phyloP scores from a whole-genome alignment of 1,140 invertebrate genomes.

The Heliothis virescens region DNA sequence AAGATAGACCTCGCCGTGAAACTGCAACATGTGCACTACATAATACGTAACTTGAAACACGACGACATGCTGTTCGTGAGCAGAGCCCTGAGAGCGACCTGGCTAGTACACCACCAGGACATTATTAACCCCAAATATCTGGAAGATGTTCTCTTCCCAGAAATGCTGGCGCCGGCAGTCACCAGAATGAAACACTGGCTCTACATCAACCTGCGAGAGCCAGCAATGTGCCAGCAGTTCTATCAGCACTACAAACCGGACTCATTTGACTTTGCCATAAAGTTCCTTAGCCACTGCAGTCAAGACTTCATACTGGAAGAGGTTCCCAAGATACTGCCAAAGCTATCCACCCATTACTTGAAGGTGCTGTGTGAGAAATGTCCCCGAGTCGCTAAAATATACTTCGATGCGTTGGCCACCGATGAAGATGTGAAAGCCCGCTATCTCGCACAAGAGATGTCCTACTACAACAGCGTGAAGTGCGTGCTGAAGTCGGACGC shows the following conservation, averaged over 20 bases:
- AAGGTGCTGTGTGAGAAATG: slow-evolving; percentile 65
- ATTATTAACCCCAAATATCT: slow-evolving; percentile 69
- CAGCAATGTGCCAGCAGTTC: slow-evolving; percentile 64
- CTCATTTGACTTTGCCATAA: slow-evolving; percentile 63
- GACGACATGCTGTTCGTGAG: slow-evolving; percentile 74
- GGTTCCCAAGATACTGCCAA: slow-evolving; percentile 59
- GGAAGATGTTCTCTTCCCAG: slow-evolving; percentile 64
- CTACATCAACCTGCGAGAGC: slow-evolving; percentile 61
- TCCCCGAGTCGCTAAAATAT: slow-evolving; percentile 57
- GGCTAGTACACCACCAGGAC: slow-evolving; percentile 64
- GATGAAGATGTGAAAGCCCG: slow-evolving; percentile 51
- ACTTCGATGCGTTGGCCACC: slow-evolving; percentile 61
- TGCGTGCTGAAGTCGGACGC: no score
- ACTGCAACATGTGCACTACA: slow-evolving; percentile 66
- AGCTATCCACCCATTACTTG: slow-evolving; percentile 62
- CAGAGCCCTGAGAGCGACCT: slow-evolving; percentile 64
- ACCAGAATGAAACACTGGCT: slow-evolving; percentile 74
- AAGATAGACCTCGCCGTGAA: slow-evolving; percentile 74
- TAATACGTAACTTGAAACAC: slow-evolving; percentile 66
- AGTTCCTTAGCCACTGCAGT: slow-evolving; percentile 66
- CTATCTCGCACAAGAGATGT: slow-evolving; percentile 56
- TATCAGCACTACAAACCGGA: slow-evolving; percentile 67
- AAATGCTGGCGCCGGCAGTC: slow-evolving; percentile 70
- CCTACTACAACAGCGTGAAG: slow-evolving; percentile 63
- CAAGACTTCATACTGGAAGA: slow-evolving; percentile 62